These are phyloP conservation scores for Anarhynchus alexandrinus DNA, from an alignment of 2,113 vertebrate genomes.

Conservation along the genomic window DNA sequence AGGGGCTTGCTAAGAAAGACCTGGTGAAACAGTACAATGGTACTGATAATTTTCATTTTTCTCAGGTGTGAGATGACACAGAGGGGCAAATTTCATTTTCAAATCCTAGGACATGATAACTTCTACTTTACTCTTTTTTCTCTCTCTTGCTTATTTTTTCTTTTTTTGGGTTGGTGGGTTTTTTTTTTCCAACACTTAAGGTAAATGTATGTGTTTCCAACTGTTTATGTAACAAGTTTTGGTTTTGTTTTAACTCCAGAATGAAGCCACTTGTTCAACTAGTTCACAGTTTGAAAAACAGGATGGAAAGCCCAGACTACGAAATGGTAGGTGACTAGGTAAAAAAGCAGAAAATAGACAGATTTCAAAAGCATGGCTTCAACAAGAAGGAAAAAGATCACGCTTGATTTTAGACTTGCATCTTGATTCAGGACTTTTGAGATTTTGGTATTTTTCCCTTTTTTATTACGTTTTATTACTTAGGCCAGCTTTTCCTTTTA, in stretches of 20 bases:
- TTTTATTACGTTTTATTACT: neutral
- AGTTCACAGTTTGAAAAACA: constrained; percentile 85
- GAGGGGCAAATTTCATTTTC: neutral
- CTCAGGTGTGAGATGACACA: neutral
- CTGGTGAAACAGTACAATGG: neutral
- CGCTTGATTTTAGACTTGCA: neutral
- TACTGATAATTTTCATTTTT: neutral
- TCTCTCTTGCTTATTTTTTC: neutral
- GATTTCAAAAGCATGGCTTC: neutral
- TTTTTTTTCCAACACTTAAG: neutral
- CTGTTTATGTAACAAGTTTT: neutral
- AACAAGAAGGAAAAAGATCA: neutral
- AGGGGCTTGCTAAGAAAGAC: neutral
- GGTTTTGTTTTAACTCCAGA: constrained; percentile 71
- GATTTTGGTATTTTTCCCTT: neutral
- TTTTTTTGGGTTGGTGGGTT: neutral
- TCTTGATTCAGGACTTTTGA: neutral
- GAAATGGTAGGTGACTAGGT: constrained; percentile 79
- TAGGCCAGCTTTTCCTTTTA: neutral
- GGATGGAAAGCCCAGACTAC: constrained; percentile 86
- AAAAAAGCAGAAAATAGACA: neutral
- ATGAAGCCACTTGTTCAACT: constrained; percentile 83
- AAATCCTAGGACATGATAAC: neutral
- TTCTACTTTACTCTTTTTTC: neutral
- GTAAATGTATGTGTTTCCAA: neutral